Base-by-base conservation (phyloP, 2,888 invertebrate genomes). In the Chrysina gloriosa region DNA sequence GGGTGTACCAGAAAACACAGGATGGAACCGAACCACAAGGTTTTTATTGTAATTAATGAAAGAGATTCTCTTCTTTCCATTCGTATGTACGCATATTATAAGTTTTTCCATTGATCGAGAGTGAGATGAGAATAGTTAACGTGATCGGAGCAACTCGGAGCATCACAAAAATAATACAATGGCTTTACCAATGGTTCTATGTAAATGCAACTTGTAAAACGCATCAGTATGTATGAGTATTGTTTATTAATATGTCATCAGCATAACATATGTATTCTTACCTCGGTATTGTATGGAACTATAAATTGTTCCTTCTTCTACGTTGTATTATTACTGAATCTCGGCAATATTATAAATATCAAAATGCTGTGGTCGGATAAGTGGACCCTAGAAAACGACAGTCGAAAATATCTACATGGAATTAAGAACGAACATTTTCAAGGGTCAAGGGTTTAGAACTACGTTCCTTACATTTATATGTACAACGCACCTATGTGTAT, bases 191-290 rank as follows among this genome's bases (percentile, higher is more conserved):
- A 45, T 42, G 58, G 63, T 48, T n/a, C 70, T 63, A 71, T 74
- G 72, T 70, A 73, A 74, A 74, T 74, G 71, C 73, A 69, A 66
- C 71, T 70, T 70, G 71, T 71, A 71, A 69, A 63, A 66, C 68
- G 71, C 70, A 72, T 70, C 70, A 69, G 70, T 71, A 73, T 72
- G 72, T 70, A 70, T 69, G 67, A 63, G 63, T 71, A 74, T 74
- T 74, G 73, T 74, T 73, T 74, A 74, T 73, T 74, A 74, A 74
- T 72, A 72, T 72, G 72, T 72, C 74, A 72, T 74, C 73, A 67
- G 71, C 70, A 71, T 72, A 74, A 73, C 74, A 74, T 73, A 72
- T 74, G 74, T 73, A 73, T 73, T 73, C 73, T 67, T 73, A 69
- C 74, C 74, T 72, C 58, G 69, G 67, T 48, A 69, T 68, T 68